Evolutionary conservation across 1,140 invertebrate species (phyloP), one percentile per base, ranked within the genome.

Genomic region (Bombus picipes): DNA sequence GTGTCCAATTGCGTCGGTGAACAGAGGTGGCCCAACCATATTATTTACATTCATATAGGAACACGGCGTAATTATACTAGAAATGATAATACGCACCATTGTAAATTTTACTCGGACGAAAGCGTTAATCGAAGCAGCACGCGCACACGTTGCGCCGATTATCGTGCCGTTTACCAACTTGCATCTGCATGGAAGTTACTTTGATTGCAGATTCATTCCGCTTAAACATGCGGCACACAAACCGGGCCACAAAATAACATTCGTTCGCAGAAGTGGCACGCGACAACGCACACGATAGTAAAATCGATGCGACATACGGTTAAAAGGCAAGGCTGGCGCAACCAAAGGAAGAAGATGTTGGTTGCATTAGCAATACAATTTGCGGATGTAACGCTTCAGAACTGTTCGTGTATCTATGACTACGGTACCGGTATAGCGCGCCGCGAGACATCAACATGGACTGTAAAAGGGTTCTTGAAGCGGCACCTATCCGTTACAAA

Each of bases 381-480:
- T 72, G 72, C 65, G 84, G 75, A 70, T 39, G 72, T 37, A 43
- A 22, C 37, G 32, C 28, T 41, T 53, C 28, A 13, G 82, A 59
- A 57, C 57, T 15, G 65, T 32, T 43, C 37, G 2, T n/a, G 79
- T 84, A 71, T 76, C 71, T 75, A 71, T 62, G 85, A 47, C 68
- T 62, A 74, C 53, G 47, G 43, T 25, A 68, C 22, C 76, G 80
- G 75, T 85, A 82, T 32, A 79, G 75, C 59, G 66, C 70, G 65
- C 76, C 62, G 68, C 62, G 78, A 82, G 86, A 71, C 81, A 65
- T 43, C 57, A 65, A 77, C 76, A 47, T 53, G 75, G 81, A 82
- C 85, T 85, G 78, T 90, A 80, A 87, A 90, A 90, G 88, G 86
- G 80, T 86, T 76, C 84, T 90, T 72, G 85, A 76, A 89, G 68